Evolutionary conservation across 2,797 vertebrate genomes (phyloP), one percentile per base, ranked within the genome.

Genomic region (Salmo trutta): DNA sequence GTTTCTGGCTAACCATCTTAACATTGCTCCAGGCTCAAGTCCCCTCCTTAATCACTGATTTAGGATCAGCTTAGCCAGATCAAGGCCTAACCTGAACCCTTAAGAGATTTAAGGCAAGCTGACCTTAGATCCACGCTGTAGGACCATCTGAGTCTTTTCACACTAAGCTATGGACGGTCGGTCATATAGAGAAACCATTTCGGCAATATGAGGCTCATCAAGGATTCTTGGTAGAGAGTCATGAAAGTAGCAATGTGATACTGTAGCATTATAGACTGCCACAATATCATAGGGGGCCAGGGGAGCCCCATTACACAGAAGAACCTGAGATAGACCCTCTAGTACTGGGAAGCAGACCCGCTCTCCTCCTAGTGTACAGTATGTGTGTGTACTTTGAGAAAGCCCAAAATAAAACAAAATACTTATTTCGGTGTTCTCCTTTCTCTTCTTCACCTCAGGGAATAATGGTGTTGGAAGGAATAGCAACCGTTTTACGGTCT

Each of bases 161-260:
- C 65, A 19, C 15, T 6, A 31, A 17, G 10, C 10, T 47, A 12
- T 47, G 41, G 41, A 47, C 41, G 10, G 41, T 47, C 41, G 10
- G 10, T 47, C 41, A 10, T 14, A 47, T 47, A 47, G 41, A 47
- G 41, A 10, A 14, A n/a, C 6, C 5, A 59, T 59, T 19, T 59
- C 17, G 54, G 54, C 54, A 59, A 59, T 19, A 62, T 8, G 21
- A 72, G 68, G n/a, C 36, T 21, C 8, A 1, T 12, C n/a, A 19
- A 41, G 21, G 47, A 10, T 52, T 15, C 15, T 52, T 3, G 10
- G 69, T 21, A 27, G 67, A 24, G 12, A 4, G 41, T 24, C 21
- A 21, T 15, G 27, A 72, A 71, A 51, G 21, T 15, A 12, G 70
- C 70, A 72, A 72, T 27, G 70, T 72, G 70, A 72, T 53, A 31